Percentiles rank a stretch among this genome's conserved stretches.
phyloP scores from a whole-genome alignment of 2,888 invertebrate genomes.

The Pterostichus niger region DNA sequence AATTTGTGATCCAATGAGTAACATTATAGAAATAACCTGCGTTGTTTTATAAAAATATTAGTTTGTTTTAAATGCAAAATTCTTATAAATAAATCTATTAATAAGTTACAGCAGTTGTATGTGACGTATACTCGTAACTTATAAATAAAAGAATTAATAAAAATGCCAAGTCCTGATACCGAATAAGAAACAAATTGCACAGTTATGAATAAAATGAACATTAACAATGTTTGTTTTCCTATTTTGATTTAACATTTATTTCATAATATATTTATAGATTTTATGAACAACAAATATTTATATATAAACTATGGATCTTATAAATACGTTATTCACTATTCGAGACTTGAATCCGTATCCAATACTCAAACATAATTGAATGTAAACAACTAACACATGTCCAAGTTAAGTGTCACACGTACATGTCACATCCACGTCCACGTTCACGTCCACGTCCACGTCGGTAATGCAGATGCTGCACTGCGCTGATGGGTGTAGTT shows the following conservation, averaged over 20 bases:
- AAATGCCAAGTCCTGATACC: no score
- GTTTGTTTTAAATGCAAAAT: background rate
- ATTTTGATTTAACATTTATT: constrained; percentile 65
- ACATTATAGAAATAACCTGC: background rate
- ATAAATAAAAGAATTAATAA: no score
- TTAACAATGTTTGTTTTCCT: constrained; percentile 37
- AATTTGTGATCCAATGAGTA: constrained; percentile 3
- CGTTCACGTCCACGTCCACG: constrained; percentile 34
- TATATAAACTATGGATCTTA: constrained; percentile 67
- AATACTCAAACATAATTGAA: constrained; percentile 57
- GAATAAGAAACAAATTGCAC: background rate
- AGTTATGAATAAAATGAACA: constrained; percentile 33
- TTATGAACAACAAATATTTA: constrained; percentile 67
- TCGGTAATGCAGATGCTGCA: constrained; percentile 9
- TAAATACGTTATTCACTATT: constrained; percentile 61
- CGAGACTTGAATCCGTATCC: constrained; percentile 29
- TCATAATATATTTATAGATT: constrained; percentile 63
- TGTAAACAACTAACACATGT: constrained; percentile 62
- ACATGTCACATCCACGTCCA: constrained; percentile 20
- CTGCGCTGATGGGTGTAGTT: background rate
- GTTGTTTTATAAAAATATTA: constrained; percentile 30
- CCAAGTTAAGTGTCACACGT: constrained; percentile 46
- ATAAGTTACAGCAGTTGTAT: no score
- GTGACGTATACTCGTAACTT: no score
- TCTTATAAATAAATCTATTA: no score